Conservation (phyloP, 2,797 vertebrate genomes). For the Halcyon smyrnensis region DNA sequence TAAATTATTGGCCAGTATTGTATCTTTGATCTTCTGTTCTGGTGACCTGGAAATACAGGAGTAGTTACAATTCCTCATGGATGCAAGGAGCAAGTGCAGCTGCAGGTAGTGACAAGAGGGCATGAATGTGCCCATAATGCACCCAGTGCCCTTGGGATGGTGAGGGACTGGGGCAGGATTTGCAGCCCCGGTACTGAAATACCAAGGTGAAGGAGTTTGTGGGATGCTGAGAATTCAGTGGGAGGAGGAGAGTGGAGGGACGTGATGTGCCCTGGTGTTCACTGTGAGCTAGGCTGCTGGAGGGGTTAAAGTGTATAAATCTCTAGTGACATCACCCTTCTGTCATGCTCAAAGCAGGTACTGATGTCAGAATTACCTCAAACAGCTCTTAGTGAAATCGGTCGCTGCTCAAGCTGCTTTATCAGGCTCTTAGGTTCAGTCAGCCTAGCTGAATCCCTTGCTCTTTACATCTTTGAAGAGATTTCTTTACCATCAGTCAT, state of each 20-base stretch:
- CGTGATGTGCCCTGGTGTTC: neutral
- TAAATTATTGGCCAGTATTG: neutral
- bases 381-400: neutral
- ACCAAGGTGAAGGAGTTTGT: neutral
- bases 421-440: neutral
- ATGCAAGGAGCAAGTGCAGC: fast-evolving
- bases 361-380: neutral
- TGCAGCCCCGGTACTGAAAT: neutral
- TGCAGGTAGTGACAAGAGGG: neutral
- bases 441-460: neutral
- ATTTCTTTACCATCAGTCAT: neutral
- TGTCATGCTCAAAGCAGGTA: neutral
- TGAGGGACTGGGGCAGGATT: neutral
- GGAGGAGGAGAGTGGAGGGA: neutral
- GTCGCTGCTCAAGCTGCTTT: neutral
- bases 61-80: neutral
- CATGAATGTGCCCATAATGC: neutral
- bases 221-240: neutral
- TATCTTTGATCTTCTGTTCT: neutral
- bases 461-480: neutral
- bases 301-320: neutral
- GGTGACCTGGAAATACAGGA: fast-evolving
- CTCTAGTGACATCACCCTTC: neutral
- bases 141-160: neutral
- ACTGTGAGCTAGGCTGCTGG: neutral